Conservation (phyloP, 2,797 vertebrate genomes). For the Benthosema pterotum region DNA sequence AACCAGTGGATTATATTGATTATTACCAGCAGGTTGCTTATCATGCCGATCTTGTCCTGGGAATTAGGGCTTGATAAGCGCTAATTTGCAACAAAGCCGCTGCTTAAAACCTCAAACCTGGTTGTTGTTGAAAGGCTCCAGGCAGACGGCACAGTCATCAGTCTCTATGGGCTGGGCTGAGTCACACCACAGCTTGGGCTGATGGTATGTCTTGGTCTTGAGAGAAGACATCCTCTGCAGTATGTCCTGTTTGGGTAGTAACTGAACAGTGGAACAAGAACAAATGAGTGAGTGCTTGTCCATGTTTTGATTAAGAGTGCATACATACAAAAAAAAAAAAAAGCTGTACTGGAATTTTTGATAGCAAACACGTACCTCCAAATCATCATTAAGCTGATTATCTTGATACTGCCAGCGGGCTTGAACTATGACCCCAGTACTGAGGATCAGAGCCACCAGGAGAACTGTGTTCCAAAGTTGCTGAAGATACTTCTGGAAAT, state of each 20-base stretch:
- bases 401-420: slow-evolving; percentile 89
- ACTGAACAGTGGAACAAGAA: slow-evolving; percentile 56
- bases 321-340: neutral
- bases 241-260: slow-evolving; percentile 86
- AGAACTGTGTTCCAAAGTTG: slow-evolving; percentile 95
- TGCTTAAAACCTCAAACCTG: slow-evolving; percentile 82
- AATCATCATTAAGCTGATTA: slow-evolving; percentile 74
- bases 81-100: too few relatives aligned
- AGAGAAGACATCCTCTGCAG: slow-evolving; percentile 81
- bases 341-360: neutral
- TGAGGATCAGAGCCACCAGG: slow-evolving; percentile 90
- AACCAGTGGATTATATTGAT: too few relatives aligned
- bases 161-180: slow-evolving; percentile 68
- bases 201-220: slow-evolving; percentile 86
- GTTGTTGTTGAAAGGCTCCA: slow-evolving; percentile 91
- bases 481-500: slow-evolving; percentile 89
- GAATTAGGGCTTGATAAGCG: too few relatives aligned
- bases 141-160: slow-evolving; percentile 90
- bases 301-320: neutral
- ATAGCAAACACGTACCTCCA: slow-evolving; percentile 76
- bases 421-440: slow-evolving; percentile 91
- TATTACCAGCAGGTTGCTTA: too few relatives aligned
- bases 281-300: neutral
- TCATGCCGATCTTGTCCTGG: too few relatives aligned
- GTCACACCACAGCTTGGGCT: slow-evolving; percentile 72